Percentiles rank a stretch among this genome's conserved stretches.
These are phyloP conservation scores for Helostoma temminkii DNA, from an alignment of 2,797 vertebrate species.

Conservation along the genomic window DNA sequence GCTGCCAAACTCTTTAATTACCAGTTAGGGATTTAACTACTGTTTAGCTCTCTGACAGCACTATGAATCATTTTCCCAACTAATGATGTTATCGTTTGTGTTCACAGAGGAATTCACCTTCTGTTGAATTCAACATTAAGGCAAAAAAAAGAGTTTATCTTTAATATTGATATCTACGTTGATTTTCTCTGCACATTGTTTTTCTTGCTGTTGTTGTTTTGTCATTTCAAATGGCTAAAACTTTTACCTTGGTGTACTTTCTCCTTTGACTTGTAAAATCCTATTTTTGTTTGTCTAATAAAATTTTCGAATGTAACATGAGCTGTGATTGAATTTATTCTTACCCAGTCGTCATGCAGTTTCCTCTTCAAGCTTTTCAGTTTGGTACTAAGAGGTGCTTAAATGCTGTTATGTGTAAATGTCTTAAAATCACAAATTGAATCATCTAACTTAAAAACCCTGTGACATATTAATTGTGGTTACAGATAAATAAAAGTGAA, in stretches of 20 bases:
- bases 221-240: constrained; percentile 10
- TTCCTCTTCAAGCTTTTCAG: not conserved
- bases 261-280: constrained; percentile 55
- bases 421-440: no score
- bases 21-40: constrained; percentile 28
- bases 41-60: constrained; percentile 11
- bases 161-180: constrained; percentile 22
- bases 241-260: constrained; percentile 31
- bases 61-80: constrained; percentile 2
- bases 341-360: not conserved
- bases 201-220: constrained; percentile 1
- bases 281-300: constrained; percentile 70
- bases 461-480: no score
- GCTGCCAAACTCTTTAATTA: constrained; percentile 38
- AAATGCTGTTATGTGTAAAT: no score
- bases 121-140: not conserved
- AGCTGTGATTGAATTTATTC: not conserved
- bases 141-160: constrained; percentile 18
- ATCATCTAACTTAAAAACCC: no score
- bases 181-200: constrained; percentile 15
- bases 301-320: constrained; percentile 49
- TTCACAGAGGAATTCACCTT: not conserved
- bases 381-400: no score
- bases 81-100: not conserved
- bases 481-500: no score